These are phyloP conservation scores for Schizaphis graminum DNA, from an alignment of 2,888 invertebrate genomes.

Conservation along the genomic window DNA sequence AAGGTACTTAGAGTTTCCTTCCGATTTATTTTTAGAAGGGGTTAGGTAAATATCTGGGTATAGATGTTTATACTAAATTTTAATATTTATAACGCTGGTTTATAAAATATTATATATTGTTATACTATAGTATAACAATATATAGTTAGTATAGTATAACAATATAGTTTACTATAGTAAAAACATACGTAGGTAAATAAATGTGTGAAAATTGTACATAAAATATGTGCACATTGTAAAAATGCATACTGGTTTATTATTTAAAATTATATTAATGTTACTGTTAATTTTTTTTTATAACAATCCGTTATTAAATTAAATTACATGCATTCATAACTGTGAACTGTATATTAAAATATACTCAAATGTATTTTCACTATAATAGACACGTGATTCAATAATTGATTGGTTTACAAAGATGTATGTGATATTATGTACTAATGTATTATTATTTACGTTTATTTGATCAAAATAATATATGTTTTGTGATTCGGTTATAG, in stretches of 20 bases:
- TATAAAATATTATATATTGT: background rate
- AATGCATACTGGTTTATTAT: background rate
- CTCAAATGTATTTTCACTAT: no score
- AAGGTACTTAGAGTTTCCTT: background rate
- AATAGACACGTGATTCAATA: background rate
- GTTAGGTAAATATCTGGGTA: background rate
- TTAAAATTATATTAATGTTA: background rate
- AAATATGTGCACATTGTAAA: background rate
- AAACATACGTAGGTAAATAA: background rate
- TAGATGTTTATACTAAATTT: background rate
- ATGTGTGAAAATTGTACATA: background rate
- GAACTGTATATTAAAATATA: background rate
- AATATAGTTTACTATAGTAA: no score
- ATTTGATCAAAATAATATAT: background rate
- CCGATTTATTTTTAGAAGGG: background rate
- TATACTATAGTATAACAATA: no score
- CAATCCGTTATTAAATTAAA: background rate
- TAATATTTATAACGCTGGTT: constrained; percentile 8
- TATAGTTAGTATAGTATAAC: no score
- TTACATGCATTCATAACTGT: background rate
- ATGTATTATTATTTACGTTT: no score
- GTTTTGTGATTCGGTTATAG: background rate
- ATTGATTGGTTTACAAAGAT: background rate
- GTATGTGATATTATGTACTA: background rate
- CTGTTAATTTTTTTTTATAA: background rate